Percentiles rank a stretch among this genome's conserved stretches.
These are phyloP conservation scores for Gymnoscopelus microlampas DNA, from an alignment of 2,797 vertebrate genomes.

Conservation along the genomic window DNA sequence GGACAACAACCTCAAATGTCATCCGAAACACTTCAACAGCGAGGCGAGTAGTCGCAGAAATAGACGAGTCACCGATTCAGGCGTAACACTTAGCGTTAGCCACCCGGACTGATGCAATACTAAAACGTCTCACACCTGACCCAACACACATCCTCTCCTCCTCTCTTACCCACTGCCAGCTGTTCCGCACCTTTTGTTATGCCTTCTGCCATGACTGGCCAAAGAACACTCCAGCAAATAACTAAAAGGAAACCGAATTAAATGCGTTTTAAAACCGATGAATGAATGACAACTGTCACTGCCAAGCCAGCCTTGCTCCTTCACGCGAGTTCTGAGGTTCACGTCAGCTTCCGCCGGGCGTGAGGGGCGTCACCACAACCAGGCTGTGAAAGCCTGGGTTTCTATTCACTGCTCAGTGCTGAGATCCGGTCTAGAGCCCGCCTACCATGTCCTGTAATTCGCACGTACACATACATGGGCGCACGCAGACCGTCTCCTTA, in stretches of 20 bases:
- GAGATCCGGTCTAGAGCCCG: too few relatives aligned
- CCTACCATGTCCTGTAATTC: too few relatives aligned
- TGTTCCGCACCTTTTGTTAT: constrained; percentile 1
- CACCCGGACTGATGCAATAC: not conserved
- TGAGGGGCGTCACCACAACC: too few relatives aligned
- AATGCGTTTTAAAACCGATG: not conserved
- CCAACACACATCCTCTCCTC: not conserved
- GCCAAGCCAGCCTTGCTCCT: too few relatives aligned
- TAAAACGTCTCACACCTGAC: not conserved
- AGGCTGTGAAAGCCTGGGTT: too few relatives aligned
- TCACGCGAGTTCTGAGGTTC: too few relatives aligned
- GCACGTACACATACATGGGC: too few relatives aligned
- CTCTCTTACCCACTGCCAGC: not conserved
- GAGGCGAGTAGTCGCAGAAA: not conserved
- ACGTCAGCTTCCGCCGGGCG: too few relatives aligned
- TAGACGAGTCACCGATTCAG: not conserved
- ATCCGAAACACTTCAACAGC: not conserved
- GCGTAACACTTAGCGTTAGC: not conserved
- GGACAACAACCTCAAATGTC: not conserved
- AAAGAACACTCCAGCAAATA: not conserved
- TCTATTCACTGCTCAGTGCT: too few relatives aligned
- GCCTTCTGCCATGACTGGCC: not conserved
- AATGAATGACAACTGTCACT: too few relatives aligned
- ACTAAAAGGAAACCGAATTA: not conserved
- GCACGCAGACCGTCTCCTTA: too few relatives aligned